Evolutionary conservation across 2,797 vertebrate genomes (phyloP).

Genomic region (Hoplostethus mediterraneus): DNA sequence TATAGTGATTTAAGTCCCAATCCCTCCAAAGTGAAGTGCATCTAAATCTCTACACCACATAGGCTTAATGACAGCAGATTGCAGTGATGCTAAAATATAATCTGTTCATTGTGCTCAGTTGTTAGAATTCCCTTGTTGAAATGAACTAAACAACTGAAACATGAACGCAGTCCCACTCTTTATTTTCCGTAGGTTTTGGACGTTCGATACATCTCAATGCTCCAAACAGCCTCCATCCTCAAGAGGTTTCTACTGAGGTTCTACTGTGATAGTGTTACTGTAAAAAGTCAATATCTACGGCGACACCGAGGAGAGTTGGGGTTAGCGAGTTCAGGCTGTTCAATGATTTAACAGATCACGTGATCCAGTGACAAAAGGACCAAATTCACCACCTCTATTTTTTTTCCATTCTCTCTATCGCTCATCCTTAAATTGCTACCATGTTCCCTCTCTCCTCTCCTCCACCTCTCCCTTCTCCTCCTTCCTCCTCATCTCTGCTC

Average conservation of each 20-base stretch:
- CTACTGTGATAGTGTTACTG: conserved; percentile 7
- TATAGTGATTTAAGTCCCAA: too few species aligned
- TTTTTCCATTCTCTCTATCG: not conserved
- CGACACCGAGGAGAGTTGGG: conserved; percentile 23
- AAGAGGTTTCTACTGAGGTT: not conserved
- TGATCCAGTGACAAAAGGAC: conserved; percentile 42
- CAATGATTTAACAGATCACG: conserved; percentile 66
- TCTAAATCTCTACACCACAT: not conserved
- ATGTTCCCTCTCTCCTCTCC: conserved; percentile 3
- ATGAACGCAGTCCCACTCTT: too few species aligned
- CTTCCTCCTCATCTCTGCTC: conserved; percentile 39
- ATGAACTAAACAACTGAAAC: too few species aligned
- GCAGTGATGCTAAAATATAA: too few species aligned
- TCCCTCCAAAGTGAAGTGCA: not conserved
- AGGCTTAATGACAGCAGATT: too few species aligned
- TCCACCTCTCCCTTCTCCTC: conserved; percentile 18
- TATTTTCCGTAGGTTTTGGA: not conserved
- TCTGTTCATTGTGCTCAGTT: too few species aligned
- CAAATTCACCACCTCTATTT: not conserved
- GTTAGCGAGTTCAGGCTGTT: conserved; percentile 59
- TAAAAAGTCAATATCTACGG: conserved; percentile 41
- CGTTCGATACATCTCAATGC: not conserved
- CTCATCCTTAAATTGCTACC: conserved; percentile 38
- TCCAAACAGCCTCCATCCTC: not conserved
- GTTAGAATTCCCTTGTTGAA: too few species aligned